Conservation (phyloP, 2,888 invertebrate species). For the Oligia fasciuncula region DNA sequence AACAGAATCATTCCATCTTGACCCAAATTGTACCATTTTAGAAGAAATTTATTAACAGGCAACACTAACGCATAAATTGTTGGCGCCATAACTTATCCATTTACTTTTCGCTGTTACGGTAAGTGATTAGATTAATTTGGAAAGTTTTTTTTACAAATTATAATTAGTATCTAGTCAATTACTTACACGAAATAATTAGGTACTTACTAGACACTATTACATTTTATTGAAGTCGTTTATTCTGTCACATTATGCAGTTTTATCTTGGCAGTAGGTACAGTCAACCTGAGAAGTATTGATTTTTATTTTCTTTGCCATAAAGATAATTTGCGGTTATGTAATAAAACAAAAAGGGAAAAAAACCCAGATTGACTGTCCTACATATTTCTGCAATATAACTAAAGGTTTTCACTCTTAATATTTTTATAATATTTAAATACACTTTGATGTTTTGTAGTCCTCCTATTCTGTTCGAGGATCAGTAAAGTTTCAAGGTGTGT, state of each 20-base stretch:
- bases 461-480: constrained; percentile 61
- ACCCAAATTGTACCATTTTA: constrained; percentile 40
- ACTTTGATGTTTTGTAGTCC: constrained; percentile 62
- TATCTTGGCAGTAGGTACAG: not conserved
- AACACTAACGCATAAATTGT: constrained; percentile 35
- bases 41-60: constrained; percentile 35
- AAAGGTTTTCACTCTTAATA: constrained; percentile 6
- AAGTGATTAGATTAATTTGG: constrained; percentile 29
- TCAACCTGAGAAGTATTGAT: constrained; percentile 8
- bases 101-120: constrained; percentile 24
- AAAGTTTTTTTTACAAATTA: constrained; percentile 4
- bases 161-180: not conserved
- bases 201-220: too few species aligned
- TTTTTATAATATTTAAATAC: constrained; percentile 44
- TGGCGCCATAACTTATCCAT: constrained; percentile 2
- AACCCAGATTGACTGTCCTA: constrained; percentile 19
- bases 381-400: not conserved
- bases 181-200: constrained; percentile 7
- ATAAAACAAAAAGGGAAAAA: not conserved
- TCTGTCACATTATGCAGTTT: not conserved
- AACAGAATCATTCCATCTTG: not conserved
- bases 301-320: not conserved
- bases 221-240: not conserved
- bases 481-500: constrained; percentile 64
- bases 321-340: not conserved